A percentile compares a stretch with the other conserved stretches of the same genome.
These are phyloP conservation scores for Cyrtonyx montezumae DNA, from an alignment of 2,113 vertebrate species.

Conservation along the genomic window DNA sequence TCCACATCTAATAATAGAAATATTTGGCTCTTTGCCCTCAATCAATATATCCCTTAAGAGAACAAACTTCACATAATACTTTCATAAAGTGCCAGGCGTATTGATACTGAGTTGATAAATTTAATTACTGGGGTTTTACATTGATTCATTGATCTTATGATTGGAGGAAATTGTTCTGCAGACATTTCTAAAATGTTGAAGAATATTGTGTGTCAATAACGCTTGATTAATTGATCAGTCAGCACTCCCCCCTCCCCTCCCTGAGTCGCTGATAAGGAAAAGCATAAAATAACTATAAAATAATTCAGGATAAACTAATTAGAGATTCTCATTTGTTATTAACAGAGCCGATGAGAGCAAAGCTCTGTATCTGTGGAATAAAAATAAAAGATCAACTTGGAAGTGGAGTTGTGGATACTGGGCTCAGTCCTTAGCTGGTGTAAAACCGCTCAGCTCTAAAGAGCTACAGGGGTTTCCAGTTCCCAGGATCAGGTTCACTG, in stretches of 20 bases:
- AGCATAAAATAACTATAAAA: constrained; percentile 10
- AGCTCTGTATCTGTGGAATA: background rate
- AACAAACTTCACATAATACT: constrained; percentile 67
- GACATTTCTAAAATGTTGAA: constrained; percentile 69
- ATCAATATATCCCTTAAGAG: constrained; percentile 67
- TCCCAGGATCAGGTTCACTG: background rate
- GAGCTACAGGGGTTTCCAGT: background rate
- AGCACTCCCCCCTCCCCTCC: background rate
- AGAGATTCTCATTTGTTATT: background rate
- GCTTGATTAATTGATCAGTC: constrained; percentile 71
- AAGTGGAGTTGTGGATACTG: background rate
- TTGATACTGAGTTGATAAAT: constrained; percentile 65
- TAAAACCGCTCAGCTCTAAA: background rate
- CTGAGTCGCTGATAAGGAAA: constrained; percentile 52
- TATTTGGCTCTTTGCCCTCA: constrained; percentile 70
- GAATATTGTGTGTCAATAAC: constrained; percentile 50
- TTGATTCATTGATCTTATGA: constrained; percentile 73
- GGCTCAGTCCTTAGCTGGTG: background rate
- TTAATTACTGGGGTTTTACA: constrained; percentile 75
- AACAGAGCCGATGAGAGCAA: background rate
- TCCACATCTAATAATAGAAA: constrained; percentile 67
- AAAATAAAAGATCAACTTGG: background rate
- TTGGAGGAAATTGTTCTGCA: constrained; percentile 64
- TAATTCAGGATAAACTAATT: background rate
- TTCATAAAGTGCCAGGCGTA: constrained; percentile 65